Base-by-base conservation (phyloP, 2,888 invertebrate genomes). In the Tinea trinotella region DNA sequence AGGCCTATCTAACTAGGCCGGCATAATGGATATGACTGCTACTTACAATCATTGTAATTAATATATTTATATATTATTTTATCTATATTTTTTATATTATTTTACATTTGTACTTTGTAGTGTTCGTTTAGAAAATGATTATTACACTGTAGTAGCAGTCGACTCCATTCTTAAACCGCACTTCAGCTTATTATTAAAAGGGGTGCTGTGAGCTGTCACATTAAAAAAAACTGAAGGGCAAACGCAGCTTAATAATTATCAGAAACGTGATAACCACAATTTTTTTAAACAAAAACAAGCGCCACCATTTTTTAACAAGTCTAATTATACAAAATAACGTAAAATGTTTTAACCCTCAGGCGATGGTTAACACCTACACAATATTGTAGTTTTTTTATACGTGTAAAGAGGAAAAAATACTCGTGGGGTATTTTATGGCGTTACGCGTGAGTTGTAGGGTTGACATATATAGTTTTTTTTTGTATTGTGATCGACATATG, bases 221-320 rank as follows among this genome's bases (percentile, higher is more conserved):
- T n/a, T 22, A 22, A 22, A 22, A 22, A 22, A 22, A 22, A 22
- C 7, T 30, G n/a, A 30, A 30, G 30, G 30, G 30, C 7, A 40
- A 40, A 40, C 40, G 15, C 40, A 13, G 13, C 13, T n/a, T 40
- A 40, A 2, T 13, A 40, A 40, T 40, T 40, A 40, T 40, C 40
- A 13, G 7, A 40, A 40, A n/a, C 40, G 40, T 40, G 40, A 15
- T 40, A 40, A 40, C 40, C 40, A 40, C 40, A 40, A 40, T 30
- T 30, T 30, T 30, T 30, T 30, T n/a, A 7, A 40, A 2, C 2
- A 40, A 40, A 40, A 40, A 40, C n/a, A 40, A 40, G 40, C 40
- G 40, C 40, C 40, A 40, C 40, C 15, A 13, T 40, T 40, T 40
- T 13, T 13, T 4, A 40, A 30, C 2, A 40, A 24, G 6, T 24